A percentile compares a stretch with the other conserved stretches of the same genome.
Evolutionary conservation across 2,888 invertebrate species (phyloP).

Genomic region (Tachina fera): DNA sequence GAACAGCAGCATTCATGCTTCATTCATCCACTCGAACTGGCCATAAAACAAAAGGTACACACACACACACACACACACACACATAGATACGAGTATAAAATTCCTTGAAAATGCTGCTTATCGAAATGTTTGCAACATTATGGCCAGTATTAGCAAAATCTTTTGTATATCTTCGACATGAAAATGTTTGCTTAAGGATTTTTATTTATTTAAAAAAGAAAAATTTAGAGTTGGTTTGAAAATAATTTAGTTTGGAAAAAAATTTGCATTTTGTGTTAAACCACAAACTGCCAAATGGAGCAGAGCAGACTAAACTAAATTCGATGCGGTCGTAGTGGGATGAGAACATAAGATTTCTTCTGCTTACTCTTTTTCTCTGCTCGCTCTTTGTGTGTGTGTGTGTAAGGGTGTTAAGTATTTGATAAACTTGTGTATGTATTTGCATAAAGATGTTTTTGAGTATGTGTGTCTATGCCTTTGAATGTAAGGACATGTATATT

Average conservation of each 20-base stretch:
- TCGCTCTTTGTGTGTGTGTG: neutral
- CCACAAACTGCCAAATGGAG: constrained; percentile 53
- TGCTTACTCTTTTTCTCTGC: too few relatives aligned
- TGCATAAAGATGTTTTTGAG: neutral
- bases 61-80: too few relatives aligned
- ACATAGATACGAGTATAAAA: neutral
- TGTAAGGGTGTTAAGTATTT: neutral
- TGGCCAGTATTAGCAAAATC: constrained; percentile 31
- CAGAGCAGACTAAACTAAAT: constrained; percentile 56
- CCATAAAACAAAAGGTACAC: constrained; percentile 10
- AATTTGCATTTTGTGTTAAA: constrained; percentile 34
- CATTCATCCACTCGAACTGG: neutral
- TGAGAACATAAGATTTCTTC: neutral
- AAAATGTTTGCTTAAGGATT: constrained; percentile 15
- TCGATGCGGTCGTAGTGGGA: constrained; percentile 30
- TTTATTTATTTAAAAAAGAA: neutral
- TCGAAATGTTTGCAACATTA: constrained; percentile 43
- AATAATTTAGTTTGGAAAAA: constrained; percentile 27
- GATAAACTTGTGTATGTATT: neutral
- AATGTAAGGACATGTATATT: too few relatives aligned
- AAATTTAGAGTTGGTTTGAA: constrained; percentile 7
- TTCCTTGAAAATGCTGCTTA: constrained; percentile 18
- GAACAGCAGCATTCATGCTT: neutral
- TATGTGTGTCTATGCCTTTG: neutral
- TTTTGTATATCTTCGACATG: neutral